These are phyloP conservation scores for Cichladusa arquata DNA, from an alignment of 2,113 vertebrate species.

Conservation along the genomic window DNA sequence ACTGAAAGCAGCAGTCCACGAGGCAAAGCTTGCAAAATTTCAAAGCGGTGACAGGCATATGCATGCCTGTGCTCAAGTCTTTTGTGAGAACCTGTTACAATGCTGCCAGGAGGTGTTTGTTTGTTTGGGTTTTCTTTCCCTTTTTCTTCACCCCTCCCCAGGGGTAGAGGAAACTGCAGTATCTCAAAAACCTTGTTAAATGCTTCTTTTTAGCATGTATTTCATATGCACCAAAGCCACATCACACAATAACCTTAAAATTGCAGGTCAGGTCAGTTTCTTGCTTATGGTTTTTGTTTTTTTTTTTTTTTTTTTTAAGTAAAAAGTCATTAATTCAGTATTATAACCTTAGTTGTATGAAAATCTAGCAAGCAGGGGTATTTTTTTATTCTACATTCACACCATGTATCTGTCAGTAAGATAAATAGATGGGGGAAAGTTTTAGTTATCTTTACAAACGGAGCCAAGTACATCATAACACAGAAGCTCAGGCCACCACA, in stretches of 20 bases:
- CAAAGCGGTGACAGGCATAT: not conserved
- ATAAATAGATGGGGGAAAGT: rapidly evolving
- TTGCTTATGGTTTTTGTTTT: not conserved
- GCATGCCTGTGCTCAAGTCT: not conserved
- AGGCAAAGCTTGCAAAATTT: not conserved
- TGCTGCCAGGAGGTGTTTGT: not conserved
- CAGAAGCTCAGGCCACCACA: not conserved
- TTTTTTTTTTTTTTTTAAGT: not conserved
- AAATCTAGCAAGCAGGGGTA: not conserved
- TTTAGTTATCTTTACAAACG: not conserved
- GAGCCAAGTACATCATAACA: not conserved
- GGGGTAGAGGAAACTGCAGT: not conserved
- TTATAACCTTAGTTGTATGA: not conserved
- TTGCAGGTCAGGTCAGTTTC: not conserved
- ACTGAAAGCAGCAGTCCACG: not conserved
- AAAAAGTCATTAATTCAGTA: not conserved
- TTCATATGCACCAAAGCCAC: not conserved
- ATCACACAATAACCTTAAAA: not conserved
- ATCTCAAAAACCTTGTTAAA: not conserved
- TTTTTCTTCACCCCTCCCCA: not conserved
- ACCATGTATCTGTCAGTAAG: rapidly evolving
- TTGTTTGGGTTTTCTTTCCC: not conserved
- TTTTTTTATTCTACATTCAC: not conserved
- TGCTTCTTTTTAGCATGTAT: not conserved
- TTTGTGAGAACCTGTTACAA: not conserved